phyloP scores from a whole-genome alignment of 2,888 invertebrate genomes.

The Helobdella robusta region DNA sequence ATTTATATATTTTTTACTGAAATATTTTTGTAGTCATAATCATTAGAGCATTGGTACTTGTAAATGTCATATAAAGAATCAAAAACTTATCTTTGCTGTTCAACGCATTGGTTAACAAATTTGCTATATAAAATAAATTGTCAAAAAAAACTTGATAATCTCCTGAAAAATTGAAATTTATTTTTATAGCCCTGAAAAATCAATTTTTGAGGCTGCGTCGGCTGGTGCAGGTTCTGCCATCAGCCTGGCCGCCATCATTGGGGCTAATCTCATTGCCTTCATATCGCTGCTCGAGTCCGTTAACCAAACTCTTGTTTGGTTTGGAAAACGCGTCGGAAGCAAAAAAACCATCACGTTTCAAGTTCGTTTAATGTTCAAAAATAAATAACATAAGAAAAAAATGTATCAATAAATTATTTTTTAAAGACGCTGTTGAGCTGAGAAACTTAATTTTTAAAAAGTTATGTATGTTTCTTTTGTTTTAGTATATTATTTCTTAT shows the following conservation, averaged over 20 bases:
- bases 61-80: too few relatives aligned
- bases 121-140: constrained; percentile 9
- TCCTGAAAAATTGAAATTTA: background rate
- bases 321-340: constrained; percentile 30
- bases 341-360: constrained; percentile 29
- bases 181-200: constrained; percentile 1
- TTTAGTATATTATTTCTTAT: constrained; percentile 75
- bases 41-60: too few relatives aligned
- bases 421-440: too few relatives aligned
- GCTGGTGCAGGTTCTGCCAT: constrained; percentile 30
- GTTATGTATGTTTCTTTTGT: too few relatives aligned
- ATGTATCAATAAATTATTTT: too few relatives aligned
- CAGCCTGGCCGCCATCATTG: constrained; percentile 39
- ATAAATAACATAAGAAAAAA: too few relatives aligned
- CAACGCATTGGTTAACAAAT: background rate
- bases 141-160: background rate
- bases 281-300: constrained; percentile 27
- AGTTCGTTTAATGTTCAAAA: constrained; percentile 25
- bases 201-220: constrained; percentile 27
- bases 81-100: background rate
- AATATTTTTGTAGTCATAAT: background rate
- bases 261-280: constrained; percentile 27
- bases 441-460: too few relatives aligned
- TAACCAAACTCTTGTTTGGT: constrained; percentile 30
- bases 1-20: background rate